A percentile compares a stretch with the other conserved stretches of the same genome.
Conservation (phyloP, 2,888 invertebrate genomes). For the Eretmocerus hayati region DNA sequence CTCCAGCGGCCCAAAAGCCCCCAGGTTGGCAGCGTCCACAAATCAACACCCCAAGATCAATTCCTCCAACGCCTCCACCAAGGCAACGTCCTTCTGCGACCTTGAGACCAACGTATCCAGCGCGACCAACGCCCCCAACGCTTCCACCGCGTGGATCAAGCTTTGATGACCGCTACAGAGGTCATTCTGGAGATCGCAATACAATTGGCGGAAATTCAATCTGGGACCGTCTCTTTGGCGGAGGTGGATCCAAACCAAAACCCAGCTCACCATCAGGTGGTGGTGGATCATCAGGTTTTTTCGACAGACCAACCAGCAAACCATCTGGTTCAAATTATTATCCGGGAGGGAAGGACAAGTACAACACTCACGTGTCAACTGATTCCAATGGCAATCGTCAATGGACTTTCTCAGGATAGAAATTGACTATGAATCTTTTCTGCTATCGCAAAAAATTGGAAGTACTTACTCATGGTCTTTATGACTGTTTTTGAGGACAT, state of each 20-base stretch:
- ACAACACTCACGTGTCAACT: conserved; percentile 33
- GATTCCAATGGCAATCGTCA: conserved; percentile 37
- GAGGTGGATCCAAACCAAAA: conserved; percentile 14
- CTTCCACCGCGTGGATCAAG: conserved; percentile 37
- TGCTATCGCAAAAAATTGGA: conserved; percentile 2
- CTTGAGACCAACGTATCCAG: conserved; percentile 19
- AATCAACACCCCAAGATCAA: conserved; percentile 24
- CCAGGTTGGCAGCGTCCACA: conserved; percentile 20
- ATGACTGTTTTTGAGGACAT: no score
- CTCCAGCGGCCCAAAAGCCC: conserved; percentile 27
- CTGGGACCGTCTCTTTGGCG: conserved; percentile 33
- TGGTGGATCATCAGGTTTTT: no score
- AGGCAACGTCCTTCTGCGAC: conserved; percentile 22
- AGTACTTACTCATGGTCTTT: no score
- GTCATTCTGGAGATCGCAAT: conserved; percentile 31
- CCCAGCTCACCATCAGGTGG: conserved; percentile 5
- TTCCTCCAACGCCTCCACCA: conserved; percentile 28
- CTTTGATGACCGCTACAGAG: conserved; percentile 26
- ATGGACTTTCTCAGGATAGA: conserved; percentile 39
- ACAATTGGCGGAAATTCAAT: conserved; percentile 32
- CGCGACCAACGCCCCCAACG: conserved; percentile 29
- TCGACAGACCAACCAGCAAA: conserved; percentile 23
- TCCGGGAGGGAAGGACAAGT: conserved; percentile 27
- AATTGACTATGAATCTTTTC: background rate
- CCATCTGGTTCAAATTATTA: conserved; percentile 18